Evolutionary conservation across 2,888 invertebrate genomes (phyloP).

Genomic region (Argyra leucocephala): DNA sequence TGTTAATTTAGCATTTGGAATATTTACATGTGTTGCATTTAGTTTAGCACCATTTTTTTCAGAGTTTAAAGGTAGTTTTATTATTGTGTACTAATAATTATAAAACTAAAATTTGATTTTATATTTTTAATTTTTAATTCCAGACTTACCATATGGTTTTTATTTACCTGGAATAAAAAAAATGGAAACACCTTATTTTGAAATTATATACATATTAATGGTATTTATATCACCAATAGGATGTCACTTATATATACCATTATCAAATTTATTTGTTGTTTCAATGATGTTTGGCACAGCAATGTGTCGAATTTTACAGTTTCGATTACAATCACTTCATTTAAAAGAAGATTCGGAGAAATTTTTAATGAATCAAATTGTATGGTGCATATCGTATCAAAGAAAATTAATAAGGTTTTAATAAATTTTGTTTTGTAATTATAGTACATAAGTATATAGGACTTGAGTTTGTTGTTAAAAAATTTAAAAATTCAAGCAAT

Average conservation of each 20-base stretch:
- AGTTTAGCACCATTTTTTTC: constrained; percentile 35
- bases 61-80: constrained; percentile 29
- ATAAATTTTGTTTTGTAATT: no score
- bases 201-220: constrained; percentile 34
- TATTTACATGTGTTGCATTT: constrained; percentile 36
- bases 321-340: constrained; percentile 30
- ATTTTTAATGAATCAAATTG: constrained; percentile 25
- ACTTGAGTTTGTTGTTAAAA: no score
- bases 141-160: constrained; percentile 37
- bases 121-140: background rate
- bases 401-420: constrained; percentile 35
- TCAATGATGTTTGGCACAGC: constrained; percentile 39
- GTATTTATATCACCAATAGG: constrained; percentile 36
- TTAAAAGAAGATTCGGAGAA: constrained; percentile 17
- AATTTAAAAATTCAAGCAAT: no score
- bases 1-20: constrained; percentile 24
- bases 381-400: constrained; percentile 35
- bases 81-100: background rate
- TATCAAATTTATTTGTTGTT: constrained; percentile 36
- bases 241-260: constrained; percentile 36
- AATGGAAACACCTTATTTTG: constrained; percentile 33
- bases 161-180: constrained; percentile 35
- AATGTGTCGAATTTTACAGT: constrained; percentile 35
- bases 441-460: no score
- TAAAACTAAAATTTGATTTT: background rate